phyloP scores from a whole-genome alignment of 2,113 vertebrate species.

The Bombycilla garrulus region DNA sequence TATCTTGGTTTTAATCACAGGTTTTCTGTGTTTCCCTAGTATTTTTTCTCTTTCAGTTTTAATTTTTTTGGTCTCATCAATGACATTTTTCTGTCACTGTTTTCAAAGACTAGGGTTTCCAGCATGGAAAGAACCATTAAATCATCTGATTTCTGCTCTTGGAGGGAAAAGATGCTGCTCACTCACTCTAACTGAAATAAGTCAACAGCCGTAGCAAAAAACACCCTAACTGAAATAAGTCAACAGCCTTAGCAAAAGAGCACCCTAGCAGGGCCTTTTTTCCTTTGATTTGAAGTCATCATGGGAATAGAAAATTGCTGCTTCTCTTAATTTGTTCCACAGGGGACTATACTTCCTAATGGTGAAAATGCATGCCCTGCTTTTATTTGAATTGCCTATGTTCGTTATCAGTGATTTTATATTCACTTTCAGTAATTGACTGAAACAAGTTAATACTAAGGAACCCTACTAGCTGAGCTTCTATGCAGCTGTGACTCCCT shows the following conservation, averaged over 20 bases:
- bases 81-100: background rate
- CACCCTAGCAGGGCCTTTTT: background rate
- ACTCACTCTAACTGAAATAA: background rate
- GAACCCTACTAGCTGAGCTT: background rate
- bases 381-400: background rate
- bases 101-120: background rate
- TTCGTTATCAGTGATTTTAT: conserved; percentile 6
- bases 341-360: background rate
- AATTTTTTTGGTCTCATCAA: background rate
- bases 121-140: background rate
- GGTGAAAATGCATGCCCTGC: background rate
- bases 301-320: background rate
- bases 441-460: background rate
- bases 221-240: background rate
- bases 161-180: background rate
- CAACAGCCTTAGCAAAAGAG: background rate
- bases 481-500: background rate
- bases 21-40: background rate
- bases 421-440: background rate
- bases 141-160: background rate
- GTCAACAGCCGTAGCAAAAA: background rate
- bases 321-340: background rate
- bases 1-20: background rate
- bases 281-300: background rate
- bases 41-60: background rate